These are phyloP conservation scores for Dermatophagoides farinae DNA, from an alignment of 1,140 invertebrate species.

Conservation along the genomic window DNA sequence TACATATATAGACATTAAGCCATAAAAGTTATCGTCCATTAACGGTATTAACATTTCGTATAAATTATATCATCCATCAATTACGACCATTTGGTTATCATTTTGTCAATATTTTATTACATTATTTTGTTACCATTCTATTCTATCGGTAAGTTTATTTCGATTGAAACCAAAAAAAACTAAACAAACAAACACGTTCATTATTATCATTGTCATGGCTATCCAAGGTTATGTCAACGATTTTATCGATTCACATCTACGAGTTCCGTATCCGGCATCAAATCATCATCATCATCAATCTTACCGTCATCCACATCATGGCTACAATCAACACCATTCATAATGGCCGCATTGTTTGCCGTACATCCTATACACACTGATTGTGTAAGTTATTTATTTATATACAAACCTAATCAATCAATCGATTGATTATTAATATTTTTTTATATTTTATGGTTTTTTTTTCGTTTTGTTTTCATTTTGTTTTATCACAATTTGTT, in stretches of 20 bases:
- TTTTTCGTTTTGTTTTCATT: too few relatives aligned
- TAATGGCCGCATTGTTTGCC: neutral
- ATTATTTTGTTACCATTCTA: conserved; percentile 17
- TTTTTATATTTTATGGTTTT: too few relatives aligned
- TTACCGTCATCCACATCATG: neutral
- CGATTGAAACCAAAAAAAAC: neutral
- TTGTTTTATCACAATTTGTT: too few relatives aligned
- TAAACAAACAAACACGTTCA: neutral
- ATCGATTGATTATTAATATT: neutral
- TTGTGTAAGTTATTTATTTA: conserved; percentile 2
- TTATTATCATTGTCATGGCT: neutral
- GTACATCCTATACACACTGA: conserved; percentile 10
- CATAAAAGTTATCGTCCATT: conserved; percentile 82
- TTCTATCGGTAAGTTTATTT: conserved; percentile 11
- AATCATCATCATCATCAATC: neutral
- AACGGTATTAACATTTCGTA: conserved; percentile 73
- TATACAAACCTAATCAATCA: neutral
- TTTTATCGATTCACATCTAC: neutral
- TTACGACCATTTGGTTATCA: conserved; percentile 77
- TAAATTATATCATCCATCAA: conserved; percentile 67
- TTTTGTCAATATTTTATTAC: conserved; percentile 61
- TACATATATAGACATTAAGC: conserved; percentile 27
- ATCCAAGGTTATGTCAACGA: neutral
- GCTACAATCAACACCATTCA: conserved; percentile 2
- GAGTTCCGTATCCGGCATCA: neutral